Percentiles rank a stretch among this genome's conserved stretches.
Evolutionary conservation across 2,797 vertebrate genomes (phyloP).

Genomic region (Galagoides demidoff): DNA sequence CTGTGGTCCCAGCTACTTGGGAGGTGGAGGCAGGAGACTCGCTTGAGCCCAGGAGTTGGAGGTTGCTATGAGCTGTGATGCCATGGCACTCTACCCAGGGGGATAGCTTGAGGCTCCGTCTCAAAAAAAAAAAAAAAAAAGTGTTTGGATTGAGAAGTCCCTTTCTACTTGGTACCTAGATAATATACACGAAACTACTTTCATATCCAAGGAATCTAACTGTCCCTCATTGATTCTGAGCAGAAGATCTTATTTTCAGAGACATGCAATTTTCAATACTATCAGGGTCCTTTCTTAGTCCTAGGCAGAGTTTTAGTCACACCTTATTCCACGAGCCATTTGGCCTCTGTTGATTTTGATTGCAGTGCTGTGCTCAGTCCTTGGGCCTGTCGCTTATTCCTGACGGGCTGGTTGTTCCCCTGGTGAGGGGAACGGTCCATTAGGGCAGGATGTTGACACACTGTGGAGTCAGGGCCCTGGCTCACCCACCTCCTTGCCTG

Average conservation of each 20-base stretch:
- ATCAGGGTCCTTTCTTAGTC: not conserved
- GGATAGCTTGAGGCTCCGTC: too few relatives aligned
- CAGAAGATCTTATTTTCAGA: slow-evolving; percentile 30
- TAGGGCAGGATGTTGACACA: slow-evolving; percentile 68
- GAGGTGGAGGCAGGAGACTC: too few relatives aligned
- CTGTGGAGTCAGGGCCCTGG: slow-evolving; percentile 15
- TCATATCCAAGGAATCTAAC: not conserved
- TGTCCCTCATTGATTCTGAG: not conserved
- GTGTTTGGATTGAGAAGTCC: not conserved
- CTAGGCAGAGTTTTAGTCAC: not conserved
- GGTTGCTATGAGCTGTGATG: too few relatives aligned
- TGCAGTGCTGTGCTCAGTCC: not conserved
- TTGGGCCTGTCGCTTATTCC: not conserved
- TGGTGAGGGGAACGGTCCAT: not conserved
- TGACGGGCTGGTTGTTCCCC: not conserved
- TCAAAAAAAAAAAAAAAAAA: not conserved
- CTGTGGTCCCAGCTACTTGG: too few relatives aligned
- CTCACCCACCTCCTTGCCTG: not conserved
- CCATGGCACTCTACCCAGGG: too few relatives aligned
- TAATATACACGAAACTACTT: not conserved
- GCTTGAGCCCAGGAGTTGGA: too few relatives aligned
- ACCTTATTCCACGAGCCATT: not conserved
- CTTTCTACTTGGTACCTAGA: not conserved
- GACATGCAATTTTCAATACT: slow-evolving; percentile 8
- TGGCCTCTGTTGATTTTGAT: not conserved